Evolutionary conservation across 2,113 vertebrate genomes (phyloP).

Genomic region (Synchiropus splendidus): DNA sequence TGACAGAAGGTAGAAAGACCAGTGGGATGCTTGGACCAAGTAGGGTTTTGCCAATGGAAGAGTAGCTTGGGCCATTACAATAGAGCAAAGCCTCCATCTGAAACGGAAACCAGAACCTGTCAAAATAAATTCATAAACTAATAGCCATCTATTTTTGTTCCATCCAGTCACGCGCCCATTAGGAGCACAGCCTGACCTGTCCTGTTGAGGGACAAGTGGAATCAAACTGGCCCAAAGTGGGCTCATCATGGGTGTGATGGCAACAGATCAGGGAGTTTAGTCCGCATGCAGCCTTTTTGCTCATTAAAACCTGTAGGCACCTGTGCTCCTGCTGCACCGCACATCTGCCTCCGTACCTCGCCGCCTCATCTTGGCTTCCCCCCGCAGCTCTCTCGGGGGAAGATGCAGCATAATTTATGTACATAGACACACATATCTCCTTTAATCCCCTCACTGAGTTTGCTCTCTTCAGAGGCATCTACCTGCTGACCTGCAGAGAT

Average conservation of each 20-base stretch:
- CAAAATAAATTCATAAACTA: too few species aligned
- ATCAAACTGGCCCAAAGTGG: conserved; percentile 56
- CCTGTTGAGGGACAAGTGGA: conserved; percentile 38
- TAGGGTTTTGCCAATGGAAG: too few species aligned
- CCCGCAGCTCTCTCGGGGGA: conserved; percentile 17
- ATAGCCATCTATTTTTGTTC: too few species aligned
- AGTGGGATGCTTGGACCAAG: too few species aligned
- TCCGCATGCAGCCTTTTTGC: conserved; percentile 51
- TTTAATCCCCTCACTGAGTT: conserved; percentile 13
- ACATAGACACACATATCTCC: conserved; percentile 23
- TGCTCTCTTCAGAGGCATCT: not conserved
- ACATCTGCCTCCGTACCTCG: conserved; percentile 51
- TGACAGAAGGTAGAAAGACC: too few species aligned
- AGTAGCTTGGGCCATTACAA: too few species aligned
- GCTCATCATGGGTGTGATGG: conserved; percentile 58
- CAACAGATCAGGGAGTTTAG: conserved; percentile 66
- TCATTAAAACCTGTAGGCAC: conserved; percentile 57
- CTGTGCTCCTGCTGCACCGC: conserved; percentile 57
- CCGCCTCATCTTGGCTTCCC: conserved; percentile 22
- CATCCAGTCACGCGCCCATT: too few species aligned
- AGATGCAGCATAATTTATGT: conserved; percentile 24
- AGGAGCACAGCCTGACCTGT: conserved; percentile 17
- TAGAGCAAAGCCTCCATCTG: too few species aligned
- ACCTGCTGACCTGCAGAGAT: too few species aligned
- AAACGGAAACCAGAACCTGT: too few species aligned